These are phyloP conservation scores for Drosophila repleta DNA, from an alignment of 1,140 invertebrate species.

Conservation along the genomic window DNA sequence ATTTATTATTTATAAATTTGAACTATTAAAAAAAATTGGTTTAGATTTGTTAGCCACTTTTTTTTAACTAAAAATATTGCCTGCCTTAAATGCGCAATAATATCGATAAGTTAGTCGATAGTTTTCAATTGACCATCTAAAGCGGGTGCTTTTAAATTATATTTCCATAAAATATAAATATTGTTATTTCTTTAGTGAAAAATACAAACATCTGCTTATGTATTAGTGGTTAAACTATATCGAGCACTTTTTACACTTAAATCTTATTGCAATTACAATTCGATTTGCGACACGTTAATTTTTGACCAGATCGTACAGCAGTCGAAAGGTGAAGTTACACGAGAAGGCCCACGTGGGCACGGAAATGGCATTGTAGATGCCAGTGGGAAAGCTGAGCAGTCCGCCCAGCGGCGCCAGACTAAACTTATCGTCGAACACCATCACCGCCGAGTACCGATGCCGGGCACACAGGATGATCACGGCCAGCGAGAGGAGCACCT, in stretches of 20 bases:
- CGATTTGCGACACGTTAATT: slow-evolving; percentile 43
- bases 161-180: not conserved
- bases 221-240: slow-evolving; percentile 38
- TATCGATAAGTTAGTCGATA: slow-evolving; percentile 3
- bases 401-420: slow-evolving; percentile 64
- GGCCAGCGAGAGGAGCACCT: slow-evolving; percentile 54
- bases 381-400: slow-evolving; percentile 75
- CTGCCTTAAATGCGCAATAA: not conserved
- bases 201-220: slow-evolving; percentile 35
- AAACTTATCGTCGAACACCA: slow-evolving; percentile 65
- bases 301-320: slow-evolving; percentile 54
- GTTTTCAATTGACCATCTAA: not conserved
- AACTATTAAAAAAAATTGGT: too few relatives aligned
- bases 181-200: slow-evolving; percentile 22
- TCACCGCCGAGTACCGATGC: slow-evolving; percentile 64
- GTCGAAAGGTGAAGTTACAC: slow-evolving; percentile 71
- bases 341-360: slow-evolving; percentile 75
- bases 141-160: slow-evolving; percentile 6
- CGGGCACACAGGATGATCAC: slow-evolving; percentile 62
- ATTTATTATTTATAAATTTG: too few relatives aligned
- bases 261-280: slow-evolving; percentile 25
- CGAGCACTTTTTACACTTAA: slow-evolving; percentile 29
- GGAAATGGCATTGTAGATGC: slow-evolving; percentile 71
- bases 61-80: too few relatives aligned
- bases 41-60: too few relatives aligned